Percentiles rank a stretch among this genome's conserved stretches.
Conservation (phyloP, 2,888 invertebrate species). For the Morpho helenor region DNA sequence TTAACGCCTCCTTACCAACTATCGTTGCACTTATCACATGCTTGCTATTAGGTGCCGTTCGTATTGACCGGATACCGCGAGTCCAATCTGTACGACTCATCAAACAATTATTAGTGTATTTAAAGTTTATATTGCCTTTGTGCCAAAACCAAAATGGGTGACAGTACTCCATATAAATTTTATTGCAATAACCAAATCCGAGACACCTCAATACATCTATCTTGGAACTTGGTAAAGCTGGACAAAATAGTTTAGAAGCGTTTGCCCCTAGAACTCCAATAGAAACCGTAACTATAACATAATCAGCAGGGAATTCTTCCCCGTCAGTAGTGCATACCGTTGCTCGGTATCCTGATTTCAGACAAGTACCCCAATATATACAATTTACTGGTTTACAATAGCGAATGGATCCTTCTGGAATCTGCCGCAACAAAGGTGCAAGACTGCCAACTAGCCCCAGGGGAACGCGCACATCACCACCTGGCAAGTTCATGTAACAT, state of each 20-base stretch:
- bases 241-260: slow-evolving; percentile 83
- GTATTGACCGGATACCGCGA: slow-evolving; percentile 83
- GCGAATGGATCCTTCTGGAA: slow-evolving; percentile 80
- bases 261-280: slow-evolving; percentile 85
- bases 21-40: slow-evolving; percentile 86
- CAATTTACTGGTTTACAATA: slow-evolving; percentile 85
- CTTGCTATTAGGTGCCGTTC: slow-evolving; percentile 83
- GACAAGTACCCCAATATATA: slow-evolving; percentile 83
- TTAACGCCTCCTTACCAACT: slow-evolving; percentile 82
- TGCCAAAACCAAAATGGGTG: slow-evolving; percentile 86
- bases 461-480: slow-evolving; percentile 80
- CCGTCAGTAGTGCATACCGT: slow-evolving; percentile 84
- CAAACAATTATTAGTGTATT: slow-evolving; percentile 78
- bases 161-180: slow-evolving; percentile 87
- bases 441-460: slow-evolving; percentile 82
- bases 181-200: slow-evolving; percentile 87
- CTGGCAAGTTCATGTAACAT: slow-evolving; percentile 77
- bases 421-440: slow-evolving; percentile 81
- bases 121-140: slow-evolving; percentile 81
- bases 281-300: slow-evolving; percentile 88
- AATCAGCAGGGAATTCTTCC: slow-evolving; percentile 85
- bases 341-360: slow-evolving; percentile 65
- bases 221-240: slow-evolving; percentile 84
- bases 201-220: slow-evolving; percentile 82
- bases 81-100: slow-evolving; percentile 83